Base-by-base conservation (phyloP, 1,140 invertebrate species). In the Riptortus pedestris region DNA sequence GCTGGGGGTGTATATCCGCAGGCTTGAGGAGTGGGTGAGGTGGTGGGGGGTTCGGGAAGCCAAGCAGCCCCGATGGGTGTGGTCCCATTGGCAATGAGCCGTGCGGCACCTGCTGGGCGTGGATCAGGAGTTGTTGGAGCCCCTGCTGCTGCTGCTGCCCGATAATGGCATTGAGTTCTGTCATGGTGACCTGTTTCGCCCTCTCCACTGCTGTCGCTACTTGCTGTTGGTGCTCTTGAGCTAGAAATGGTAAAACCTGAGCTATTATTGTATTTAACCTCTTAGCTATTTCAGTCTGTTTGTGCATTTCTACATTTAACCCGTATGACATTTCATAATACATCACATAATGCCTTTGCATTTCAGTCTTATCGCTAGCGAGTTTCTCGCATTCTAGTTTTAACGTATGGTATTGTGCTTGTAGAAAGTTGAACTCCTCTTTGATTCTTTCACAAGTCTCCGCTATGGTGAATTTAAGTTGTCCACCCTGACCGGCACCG, bases 251-350 rank as follows among this genome's bases (percentile, higher is more conserved):
- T 75, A 98, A 82, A 70, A 98, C 90, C 79, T 98, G 95, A 67
- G 87, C 91, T 74, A 96, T 94, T 72, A 98, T 95, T 67, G 91
- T 91, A 77, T 93, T 96, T 74, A 98, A 81, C 77, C 96, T 84
- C 79, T 98, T 98, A 33, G 91, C 91, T 73, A 98, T 97, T 82
- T 99, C 96, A 77, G 92, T 96, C 92, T 97, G 96, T 85, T 98
- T 98, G 79, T 97, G 94, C 93, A 98, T 96, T 84, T 99, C 96
- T 71, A 98, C 93, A 79, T 98, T 98, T 74, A 98, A 84, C 69
- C 94, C 94, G 80, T 96, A 98, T 28, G 94, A 96, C 93, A 98
- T 98, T 83, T 98, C 96, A 83, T 98, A 98, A 80, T 98, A 98
- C 94, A 96, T 95, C 72, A 95, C 91, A 79, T 95, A 96, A 82